A percentile compares a stretch with the other conserved stretches of the same genome.
phyloP scores from a whole-genome alignment of 1,140 invertebrate genomes.

The Goniozus legneri region DNA sequence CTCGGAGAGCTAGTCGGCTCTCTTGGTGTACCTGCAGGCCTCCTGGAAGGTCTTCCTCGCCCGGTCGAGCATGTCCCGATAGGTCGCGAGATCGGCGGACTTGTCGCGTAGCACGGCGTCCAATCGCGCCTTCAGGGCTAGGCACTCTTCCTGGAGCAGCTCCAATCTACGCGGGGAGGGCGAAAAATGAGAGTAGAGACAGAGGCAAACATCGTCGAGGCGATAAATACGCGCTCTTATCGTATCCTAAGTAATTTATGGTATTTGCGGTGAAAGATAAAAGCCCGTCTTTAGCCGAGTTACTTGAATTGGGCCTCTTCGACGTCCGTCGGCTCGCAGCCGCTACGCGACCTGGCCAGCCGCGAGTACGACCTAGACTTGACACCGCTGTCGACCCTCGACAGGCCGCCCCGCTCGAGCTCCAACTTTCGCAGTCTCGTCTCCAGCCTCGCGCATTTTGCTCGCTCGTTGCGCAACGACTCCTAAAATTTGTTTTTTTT shows the following conservation, averaged over 20 bases:
- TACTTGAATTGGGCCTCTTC: conserved; percentile 37
- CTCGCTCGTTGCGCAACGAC: conserved; percentile 34
- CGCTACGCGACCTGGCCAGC: conserved; percentile 1
- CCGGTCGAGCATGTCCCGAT: conserved; percentile 38
- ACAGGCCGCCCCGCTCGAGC: conserved; percentile 27
- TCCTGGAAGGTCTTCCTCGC: conserved; percentile 36
- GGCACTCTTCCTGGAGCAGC: conserved; percentile 43
- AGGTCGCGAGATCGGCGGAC: conserved; percentile 33
- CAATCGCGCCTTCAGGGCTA: conserved; percentile 42
- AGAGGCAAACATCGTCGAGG: too few relatives aligned
- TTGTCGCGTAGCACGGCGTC: conserved; percentile 42
- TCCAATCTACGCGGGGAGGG: not conserved
- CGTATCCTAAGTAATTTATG: too few relatives aligned
- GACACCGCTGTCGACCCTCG: conserved; percentile 28
- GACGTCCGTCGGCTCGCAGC: not conserved
- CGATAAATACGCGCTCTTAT: too few relatives aligned
- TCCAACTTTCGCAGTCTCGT: conserved; percentile 41
- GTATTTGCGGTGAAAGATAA: too few relatives aligned
- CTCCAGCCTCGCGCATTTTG: conserved; percentile 38
- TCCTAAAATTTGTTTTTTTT: conserved; percentile 26
- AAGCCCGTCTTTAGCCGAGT: conserved; percentile 3
- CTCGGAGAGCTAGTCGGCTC: too few relatives aligned
- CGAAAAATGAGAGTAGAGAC: too few relatives aligned
- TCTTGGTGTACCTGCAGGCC: conserved; percentile 34
- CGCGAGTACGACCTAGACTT: conserved; percentile 16